Evolutionary conservation across 2,797 vertebrate species (phyloP), one percentile per base, ranked within the genome.

Genomic region (Tolypeutes matacus): DNA sequence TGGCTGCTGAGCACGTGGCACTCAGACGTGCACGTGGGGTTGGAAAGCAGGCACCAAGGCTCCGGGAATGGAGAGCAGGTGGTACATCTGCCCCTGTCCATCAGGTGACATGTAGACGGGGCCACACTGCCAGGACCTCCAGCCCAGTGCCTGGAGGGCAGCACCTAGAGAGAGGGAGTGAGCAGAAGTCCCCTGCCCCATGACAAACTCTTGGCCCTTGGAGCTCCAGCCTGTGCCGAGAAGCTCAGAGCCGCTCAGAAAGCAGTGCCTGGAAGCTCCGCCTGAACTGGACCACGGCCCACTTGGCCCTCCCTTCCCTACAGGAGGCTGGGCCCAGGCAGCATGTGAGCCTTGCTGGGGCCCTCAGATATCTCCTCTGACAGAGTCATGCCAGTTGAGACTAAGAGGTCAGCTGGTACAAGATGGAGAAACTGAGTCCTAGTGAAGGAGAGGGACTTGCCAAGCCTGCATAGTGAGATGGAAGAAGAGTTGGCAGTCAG

Each of bases 141-240:
- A 21, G 11, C 78, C 62, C 20, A 20, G 60, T 36, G 60, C 11
- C 42, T 42, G 7, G 76, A 94, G 67, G 87, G 82, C 90, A 93
- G 73, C 0, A 2, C 77, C 90, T 53, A 4, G 58, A 95, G 77
- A 80, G 27, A 90, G 75, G 82, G 88, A 64, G 23, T n/a, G 64
- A 64, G 6, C n/a, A 8, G 31, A 70, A 72, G 77, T 96, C 53
- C 36, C 67, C n/a, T 7, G 8, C 36, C 73, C 53, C 2, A 39
- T 95, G 96, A 96, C 95, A 96, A 95, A 95, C 13, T 62, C 53
- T 56, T 62, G 94, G 82, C 76, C 82, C 84, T 75, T 17, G n/a
- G 75, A 96, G 78, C 51, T 12, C 92, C 17, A 17, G 34, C 21
- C 56, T 69, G 42, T 91, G 60, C 90, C 0, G 2, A 93, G 84